phyloP scores from a whole-genome alignment of 2,888 invertebrate species.

The Sclerodermus sp. region DNA sequence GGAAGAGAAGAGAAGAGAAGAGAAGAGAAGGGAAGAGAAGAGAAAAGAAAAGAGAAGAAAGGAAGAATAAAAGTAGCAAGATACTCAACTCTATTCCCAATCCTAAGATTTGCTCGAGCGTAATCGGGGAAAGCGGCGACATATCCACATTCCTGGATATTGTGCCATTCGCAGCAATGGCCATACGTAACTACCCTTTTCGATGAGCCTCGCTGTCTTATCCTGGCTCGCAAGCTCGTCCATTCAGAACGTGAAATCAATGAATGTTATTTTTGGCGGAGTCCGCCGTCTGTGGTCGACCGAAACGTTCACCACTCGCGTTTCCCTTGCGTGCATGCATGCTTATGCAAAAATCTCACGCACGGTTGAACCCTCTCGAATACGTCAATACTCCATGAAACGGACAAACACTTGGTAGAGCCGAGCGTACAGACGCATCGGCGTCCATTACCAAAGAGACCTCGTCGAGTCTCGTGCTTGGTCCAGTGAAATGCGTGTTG shows the following conservation, averaged over 20 bases:
- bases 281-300: slow-evolving; percentile 17
- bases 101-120: not conserved
- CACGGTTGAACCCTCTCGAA: not conserved
- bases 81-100: not conserved
- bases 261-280: slow-evolving; percentile 42
- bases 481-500: no score
- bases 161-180: slow-evolving; percentile 25
- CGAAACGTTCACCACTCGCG: slow-evolving; percentile 7
- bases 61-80: not conserved
- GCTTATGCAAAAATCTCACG: slow-evolving; percentile 4
- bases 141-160: not conserved
- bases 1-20: no score
- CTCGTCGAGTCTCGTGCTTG: no score
- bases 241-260: slow-evolving; percentile 41
- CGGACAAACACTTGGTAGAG: not conserved
- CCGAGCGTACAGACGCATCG: not conserved
- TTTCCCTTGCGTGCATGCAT: not conserved
- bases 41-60: no score
- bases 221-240: slow-evolving; percentile 22
- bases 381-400: not conserved
- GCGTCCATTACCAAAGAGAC: no score
- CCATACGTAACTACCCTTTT: slow-evolving; percentile 21
- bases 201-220: slow-evolving; percentile 26
- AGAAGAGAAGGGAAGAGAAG: no score
- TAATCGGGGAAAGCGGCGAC: not conserved